Percentiles rank a stretch among this genome's conserved stretches.
phyloP scores from a whole-genome alignment of 2,888 invertebrate species.

The Agrenia bidenticulata region DNA sequence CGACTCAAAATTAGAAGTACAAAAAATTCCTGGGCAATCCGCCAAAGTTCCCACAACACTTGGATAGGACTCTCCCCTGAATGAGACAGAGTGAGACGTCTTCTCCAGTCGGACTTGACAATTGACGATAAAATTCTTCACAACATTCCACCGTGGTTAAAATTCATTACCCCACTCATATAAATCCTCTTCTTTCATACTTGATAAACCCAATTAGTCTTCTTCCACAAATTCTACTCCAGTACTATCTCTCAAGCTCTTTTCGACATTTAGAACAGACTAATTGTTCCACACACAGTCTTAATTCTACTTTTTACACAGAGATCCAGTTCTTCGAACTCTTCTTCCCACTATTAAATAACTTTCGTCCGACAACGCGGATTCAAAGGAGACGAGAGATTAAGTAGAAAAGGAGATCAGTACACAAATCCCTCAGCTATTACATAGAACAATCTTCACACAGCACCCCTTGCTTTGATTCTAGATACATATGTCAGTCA shows the following conservation, averaged over 20 bases:
- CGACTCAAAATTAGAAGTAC: conserved; percentile 8
- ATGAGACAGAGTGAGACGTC: no score
- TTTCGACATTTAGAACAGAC: conserved; percentile 7
- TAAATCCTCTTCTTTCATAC: conserved; percentile 4
- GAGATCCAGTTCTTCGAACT: neutral
- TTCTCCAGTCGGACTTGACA: neutral
- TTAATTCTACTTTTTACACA: neutral
- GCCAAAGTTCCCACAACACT: conserved; percentile 10
- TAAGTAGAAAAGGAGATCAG: no score
- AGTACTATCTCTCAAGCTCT: neutral
- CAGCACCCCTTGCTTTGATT: no score
- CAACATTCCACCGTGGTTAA: conserved; percentile 11
- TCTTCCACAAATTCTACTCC: neutral
- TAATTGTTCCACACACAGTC: conserved; percentile 13
- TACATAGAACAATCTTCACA: no score
- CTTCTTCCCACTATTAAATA: no score
- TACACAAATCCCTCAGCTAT: no score
- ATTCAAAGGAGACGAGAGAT: no score
- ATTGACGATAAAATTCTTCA: conserved; percentile 14
- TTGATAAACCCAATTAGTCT: conserved; percentile 16
- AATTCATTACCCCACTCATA: conserved; percentile 8
- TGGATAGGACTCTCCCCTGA: neutral
- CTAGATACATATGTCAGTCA: neutral
- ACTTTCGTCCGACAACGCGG: no score
- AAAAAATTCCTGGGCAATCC: neutral